These are phyloP conservation scores for Tonatia bakeri DNA, from an alignment of 2,113 vertebrate genomes.

Conservation along the genomic window DNA sequence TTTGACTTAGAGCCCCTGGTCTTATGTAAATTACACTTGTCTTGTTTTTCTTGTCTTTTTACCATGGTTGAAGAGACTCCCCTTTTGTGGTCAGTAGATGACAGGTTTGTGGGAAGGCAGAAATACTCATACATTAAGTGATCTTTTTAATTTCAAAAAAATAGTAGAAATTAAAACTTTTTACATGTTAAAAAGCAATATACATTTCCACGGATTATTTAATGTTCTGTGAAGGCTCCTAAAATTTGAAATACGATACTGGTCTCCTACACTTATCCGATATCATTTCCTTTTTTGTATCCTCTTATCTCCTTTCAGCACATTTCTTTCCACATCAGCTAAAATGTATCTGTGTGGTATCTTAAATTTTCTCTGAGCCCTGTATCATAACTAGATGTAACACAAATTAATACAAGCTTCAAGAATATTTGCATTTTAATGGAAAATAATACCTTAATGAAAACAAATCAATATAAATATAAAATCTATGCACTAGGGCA, in stretches of 20 bases:
- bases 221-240: background rate
- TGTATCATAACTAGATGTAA: background rate
- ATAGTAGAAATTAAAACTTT: background rate
- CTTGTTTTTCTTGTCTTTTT: background rate
- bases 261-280: background rate
- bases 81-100: background rate
- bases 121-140: background rate
- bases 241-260: background rate
- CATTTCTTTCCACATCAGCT: background rate
- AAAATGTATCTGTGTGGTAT: background rate
- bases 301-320: background rate
- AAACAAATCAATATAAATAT: background rate
- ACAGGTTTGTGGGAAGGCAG: background rate
- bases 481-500: background rate
- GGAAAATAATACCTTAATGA: background rate
- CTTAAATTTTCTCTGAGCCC: background rate
- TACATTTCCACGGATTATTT: background rate
- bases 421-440: background rate
- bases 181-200: background rate
- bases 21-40: background rate
- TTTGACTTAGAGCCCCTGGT: background rate
- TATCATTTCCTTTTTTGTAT: background rate
- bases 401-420: background rate
- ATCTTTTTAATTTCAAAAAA: background rate
- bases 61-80: background rate